Percentiles rank a stretch among this genome's conserved stretches.
These are phyloP conservation scores for Syngnathus typhle DNA, from an alignment of 2,113 vertebrate genomes.

Conservation along the genomic window DNA sequence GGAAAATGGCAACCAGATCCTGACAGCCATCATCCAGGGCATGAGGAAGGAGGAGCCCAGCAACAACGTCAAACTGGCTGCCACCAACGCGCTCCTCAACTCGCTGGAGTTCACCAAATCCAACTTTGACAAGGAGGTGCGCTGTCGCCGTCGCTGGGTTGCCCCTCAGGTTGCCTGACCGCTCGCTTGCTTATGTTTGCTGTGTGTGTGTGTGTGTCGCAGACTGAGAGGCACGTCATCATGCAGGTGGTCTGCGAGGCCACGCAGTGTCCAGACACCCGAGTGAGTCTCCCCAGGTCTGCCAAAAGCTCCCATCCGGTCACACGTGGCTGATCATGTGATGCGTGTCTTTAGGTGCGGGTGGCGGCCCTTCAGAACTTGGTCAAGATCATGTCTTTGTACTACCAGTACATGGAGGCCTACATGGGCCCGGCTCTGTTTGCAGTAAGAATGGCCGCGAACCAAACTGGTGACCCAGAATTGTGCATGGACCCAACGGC, in stretches of 20 bases:
- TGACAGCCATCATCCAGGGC: slow-evolving; percentile 98
- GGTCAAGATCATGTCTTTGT: slow-evolving; percentile 99
- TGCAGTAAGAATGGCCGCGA: slow-evolving; percentile 74
- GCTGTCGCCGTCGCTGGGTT: background rate
- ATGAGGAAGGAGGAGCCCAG: slow-evolving; percentile 99
- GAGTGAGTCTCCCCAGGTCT: slow-evolving; percentile 73
- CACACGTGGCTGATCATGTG: background rate
- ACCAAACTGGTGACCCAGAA: background rate
- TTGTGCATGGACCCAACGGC: background rate
- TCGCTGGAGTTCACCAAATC: slow-evolving; percentile 98
- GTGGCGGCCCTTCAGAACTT: slow-evolving; percentile 96
- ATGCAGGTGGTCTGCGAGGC: slow-evolving; percentile 99
- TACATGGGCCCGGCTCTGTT: slow-evolving; percentile 98
- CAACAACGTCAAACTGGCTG: slow-evolving; percentile 96
- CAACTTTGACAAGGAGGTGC: slow-evolving; percentile 98
- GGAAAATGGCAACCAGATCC: slow-evolving; percentile 96
- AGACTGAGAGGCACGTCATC: slow-evolving; percentile 98
- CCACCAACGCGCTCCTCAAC: slow-evolving; percentile 96
- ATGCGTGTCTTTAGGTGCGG: slow-evolving; percentile 76
- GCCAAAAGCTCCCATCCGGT: background rate
- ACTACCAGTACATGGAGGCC: slow-evolving; percentile 98
- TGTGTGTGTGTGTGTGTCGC: slow-evolving; percentile 18
- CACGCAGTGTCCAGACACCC: slow-evolving; percentile 93
- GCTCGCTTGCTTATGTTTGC: slow-evolving; percentile 3
- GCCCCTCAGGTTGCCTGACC: no score